phyloP scores from a whole-genome alignment of 2,797 vertebrate genomes.

The Etheostoma nigrum region DNA sequence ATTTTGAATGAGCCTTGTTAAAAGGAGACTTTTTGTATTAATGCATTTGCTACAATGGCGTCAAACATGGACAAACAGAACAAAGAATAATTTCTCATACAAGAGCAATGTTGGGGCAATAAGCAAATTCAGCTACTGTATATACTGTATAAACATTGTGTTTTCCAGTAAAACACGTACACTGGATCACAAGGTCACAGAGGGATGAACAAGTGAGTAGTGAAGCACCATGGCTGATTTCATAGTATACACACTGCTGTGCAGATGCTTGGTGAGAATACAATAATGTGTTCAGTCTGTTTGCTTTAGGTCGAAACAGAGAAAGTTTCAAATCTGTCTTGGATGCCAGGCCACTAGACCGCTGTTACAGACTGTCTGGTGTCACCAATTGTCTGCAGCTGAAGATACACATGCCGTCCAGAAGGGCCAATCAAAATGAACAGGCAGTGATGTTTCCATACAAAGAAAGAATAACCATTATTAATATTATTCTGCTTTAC shows the following conservation, averaged over 20 bases:
- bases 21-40: too few species aligned
- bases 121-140: conserved; percentile 3
- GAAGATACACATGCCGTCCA: neutral
- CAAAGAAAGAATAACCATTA: conserved; percentile 2
- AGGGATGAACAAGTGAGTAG: neutral
- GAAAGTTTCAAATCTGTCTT: neutral
- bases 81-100: neutral
- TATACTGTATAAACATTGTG: conserved; percentile 2
- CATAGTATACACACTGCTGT: neutral
- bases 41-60: too few species aligned
- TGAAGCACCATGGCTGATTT: neutral
- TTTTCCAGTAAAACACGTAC: neutral
- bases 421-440: conserved; percentile 2
- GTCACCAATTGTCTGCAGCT: neutral
- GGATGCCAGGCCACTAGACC: neutral
- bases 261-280: neutral
- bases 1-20: too few species aligned
- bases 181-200: conserved; percentile 1
- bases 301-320: neutral
- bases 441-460: neutral
- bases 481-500: neutral
- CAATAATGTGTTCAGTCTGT: neutral
- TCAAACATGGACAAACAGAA: too few species aligned
- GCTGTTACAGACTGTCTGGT: neutral
- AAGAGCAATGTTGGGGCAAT: neutral